Evolutionary conservation across 2,888 invertebrate genomes (phyloP).

Genomic region (Aporophyla lueneburgensis): DNA sequence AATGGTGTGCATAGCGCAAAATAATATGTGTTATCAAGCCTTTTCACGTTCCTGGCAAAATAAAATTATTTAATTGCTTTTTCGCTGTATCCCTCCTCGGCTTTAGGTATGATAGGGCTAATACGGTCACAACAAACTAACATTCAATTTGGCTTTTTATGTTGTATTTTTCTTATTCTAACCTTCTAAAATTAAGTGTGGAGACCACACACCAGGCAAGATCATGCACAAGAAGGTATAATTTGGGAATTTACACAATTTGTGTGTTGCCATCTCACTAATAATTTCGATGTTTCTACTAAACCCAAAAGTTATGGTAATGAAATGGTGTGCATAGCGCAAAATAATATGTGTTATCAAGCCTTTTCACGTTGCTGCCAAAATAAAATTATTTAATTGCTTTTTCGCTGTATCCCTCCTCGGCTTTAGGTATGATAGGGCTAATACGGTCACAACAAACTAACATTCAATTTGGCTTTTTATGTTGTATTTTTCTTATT

Average conservation of each 20-base stretch:
- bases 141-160: not conserved
- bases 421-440: not conserved
- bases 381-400: not conserved
- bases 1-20: not conserved
- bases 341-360: not conserved
- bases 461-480: not conserved
- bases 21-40: not conserved
- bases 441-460: not conserved
- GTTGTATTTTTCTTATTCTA: too few relatives aligned
- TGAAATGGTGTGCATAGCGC: not conserved
- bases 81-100: not conserved
- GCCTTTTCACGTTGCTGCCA: not conserved
- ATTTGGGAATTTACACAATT: conserved; percentile 34
- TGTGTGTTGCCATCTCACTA: conserved; percentile 39
- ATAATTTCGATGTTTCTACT: conserved; percentile 25
- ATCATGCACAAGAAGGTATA: conserved; percentile 78
- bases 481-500: too few relatives aligned
- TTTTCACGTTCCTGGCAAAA: not conserved
- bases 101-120: not conserved
- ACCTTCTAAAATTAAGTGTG: too few relatives aligned
- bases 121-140: conserved; percentile 1
- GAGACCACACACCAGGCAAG: conserved; percentile 69
- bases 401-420: not conserved
- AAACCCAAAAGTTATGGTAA: not conserved
- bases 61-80: not conserved